Conservation (phyloP, 2,888 invertebrate genomes). For the Drosophila melanocephala region DNA sequence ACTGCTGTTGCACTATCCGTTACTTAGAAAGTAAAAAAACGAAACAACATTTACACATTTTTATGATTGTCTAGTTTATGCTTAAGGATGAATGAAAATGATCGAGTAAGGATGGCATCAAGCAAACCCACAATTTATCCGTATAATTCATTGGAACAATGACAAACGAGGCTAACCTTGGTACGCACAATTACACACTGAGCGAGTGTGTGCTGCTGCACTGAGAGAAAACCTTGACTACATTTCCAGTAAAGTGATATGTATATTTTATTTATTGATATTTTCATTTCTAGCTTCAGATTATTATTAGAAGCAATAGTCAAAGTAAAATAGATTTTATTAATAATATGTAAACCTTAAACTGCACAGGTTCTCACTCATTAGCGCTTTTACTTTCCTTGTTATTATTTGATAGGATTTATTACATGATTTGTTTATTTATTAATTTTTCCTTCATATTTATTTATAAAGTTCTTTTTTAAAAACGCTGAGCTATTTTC, state of each 20-base stretch:
- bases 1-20: constrained; percentile 8
- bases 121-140: constrained; percentile 72
- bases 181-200: constrained; percentile 65
- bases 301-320: too few species aligned
- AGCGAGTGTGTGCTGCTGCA: background rate
- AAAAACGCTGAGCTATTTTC: rapidly evolving
- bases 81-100: constrained; percentile 20
- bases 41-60: background rate
- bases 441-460: background rate
- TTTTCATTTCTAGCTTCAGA: background rate
- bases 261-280: background rate
- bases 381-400: too few species aligned
- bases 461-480: background rate
- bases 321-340: background rate
- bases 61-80: constrained; percentile 19
- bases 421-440: background rate
- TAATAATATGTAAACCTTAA: too few species aligned
- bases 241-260: background rate
- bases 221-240: background rate
- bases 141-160: constrained; percentile 72
- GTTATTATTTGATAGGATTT: too few species aligned
- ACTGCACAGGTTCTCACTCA: too few species aligned
- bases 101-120: constrained; percentile 15
- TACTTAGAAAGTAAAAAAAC: background rate
- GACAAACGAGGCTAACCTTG: constrained; percentile 71